Percentiles rank a stretch among this genome's conserved stretches.
Conservation (phyloP, 2,113 vertebrate genomes). For the Amphiprion ocellaris region DNA sequence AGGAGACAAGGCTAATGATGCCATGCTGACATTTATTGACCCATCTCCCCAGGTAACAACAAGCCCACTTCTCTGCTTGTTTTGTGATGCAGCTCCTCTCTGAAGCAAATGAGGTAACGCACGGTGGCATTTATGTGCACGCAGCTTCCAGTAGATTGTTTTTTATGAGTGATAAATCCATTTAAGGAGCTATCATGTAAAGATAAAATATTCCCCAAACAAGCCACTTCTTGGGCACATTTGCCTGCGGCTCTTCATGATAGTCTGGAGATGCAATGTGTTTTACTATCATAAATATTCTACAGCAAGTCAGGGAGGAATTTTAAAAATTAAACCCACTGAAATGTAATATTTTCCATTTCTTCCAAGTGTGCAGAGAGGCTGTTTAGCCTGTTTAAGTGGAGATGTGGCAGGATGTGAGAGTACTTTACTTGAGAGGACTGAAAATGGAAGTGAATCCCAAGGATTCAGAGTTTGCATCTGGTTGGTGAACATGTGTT, state of each 20-base stretch:
- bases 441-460: conserved; percentile 20
- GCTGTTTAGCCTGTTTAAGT: conserved; percentile 42
- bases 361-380: conserved; percentile 16
- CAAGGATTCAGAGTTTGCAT: conserved; percentile 1
- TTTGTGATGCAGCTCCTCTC: conserved; percentile 45
- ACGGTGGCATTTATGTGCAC: conserved; percentile 49
- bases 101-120: conserved; percentile 37
- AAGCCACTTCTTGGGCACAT: conserved; percentile 46
- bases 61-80: conserved; percentile 37
- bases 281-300: conserved; percentile 73
- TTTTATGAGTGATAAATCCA: conserved; percentile 76
- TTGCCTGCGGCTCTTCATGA: conserved; percentile 57
- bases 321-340: conserved; percentile 55
- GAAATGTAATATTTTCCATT: conserved; percentile 65
- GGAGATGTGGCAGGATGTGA: conserved; percentile 27
- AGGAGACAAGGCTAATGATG: conserved; percentile 63
- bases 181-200: conserved; percentile 66
- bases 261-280: conserved; percentile 42
- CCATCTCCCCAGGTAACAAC: conserved; percentile 60
- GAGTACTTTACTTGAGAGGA: conserved; percentile 16
- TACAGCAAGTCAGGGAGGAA: conserved; percentile 37
- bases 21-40: conserved; percentile 74
- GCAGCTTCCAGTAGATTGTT: conserved; percentile 55
- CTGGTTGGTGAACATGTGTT: conserved; percentile 25
- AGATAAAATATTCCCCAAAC: conserved; percentile 59